Base-by-base conservation (phyloP, 2,113 vertebrate species). In the Aplodontia rufa region DNA sequence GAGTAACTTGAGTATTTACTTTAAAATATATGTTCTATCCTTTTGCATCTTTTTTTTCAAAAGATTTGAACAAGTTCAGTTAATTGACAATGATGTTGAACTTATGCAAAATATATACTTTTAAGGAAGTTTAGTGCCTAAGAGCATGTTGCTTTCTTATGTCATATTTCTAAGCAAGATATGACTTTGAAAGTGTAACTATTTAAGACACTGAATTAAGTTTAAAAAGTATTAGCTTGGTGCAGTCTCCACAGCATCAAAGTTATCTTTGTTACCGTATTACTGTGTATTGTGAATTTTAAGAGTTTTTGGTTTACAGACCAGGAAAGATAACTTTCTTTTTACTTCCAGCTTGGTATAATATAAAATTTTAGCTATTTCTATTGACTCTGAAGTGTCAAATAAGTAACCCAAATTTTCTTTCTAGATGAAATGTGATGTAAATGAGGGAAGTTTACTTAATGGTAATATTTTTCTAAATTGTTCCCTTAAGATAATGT, bases 21-120 rank as follows among this genome's bases (percentile, higher is more conserved):
- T 62, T 17, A 55, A 96, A 62, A 78, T 55, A 20, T 28, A 81
- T 71, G 62, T 81, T 94, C 14, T 62, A 85, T 86, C 20, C 69
- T 1, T 94, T 83, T 91, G 35, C 3, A 20, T 79, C 9, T 88
- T 83, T 76, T 76, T 88, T 84, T 79, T 51, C 10, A 92, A 94
- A 93, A 96, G 35, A 12, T 81, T 96, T 98, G 75, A 94, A 97
- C 55, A 71, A 87, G 55, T 97, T 92, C 96, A 84, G 88, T 30
- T 72, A 82, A 95, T 97, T 98, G 91, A 6, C 0, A 89, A 7
- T 89, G 81, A 95, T 95, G 95, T 96, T 97, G 88, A 97, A 94
- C 42, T 92, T 37, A 86, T 90, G 81, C 90, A 97, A 97, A 86
- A 93, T 37, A n/a, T 93, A 95, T 96, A 96, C 86, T 93, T 97